These are phyloP conservation scores for Mesorhabditis belari DNA, from an alignment of 2,888 invertebrate genomes.

Conservation along the genomic window DNA sequence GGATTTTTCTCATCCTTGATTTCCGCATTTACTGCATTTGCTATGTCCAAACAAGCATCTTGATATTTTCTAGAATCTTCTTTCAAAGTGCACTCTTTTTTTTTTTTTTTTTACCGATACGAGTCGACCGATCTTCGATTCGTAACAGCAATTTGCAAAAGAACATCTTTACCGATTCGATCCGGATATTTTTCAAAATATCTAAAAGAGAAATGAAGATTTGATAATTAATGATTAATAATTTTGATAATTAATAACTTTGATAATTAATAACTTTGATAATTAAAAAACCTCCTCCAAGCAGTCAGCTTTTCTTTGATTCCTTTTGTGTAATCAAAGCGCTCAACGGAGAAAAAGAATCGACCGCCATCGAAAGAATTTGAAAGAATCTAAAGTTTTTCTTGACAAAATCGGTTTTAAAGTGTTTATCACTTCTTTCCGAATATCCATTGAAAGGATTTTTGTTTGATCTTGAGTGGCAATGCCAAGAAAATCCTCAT, in stretches of 20 bases:
- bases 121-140: conserved; percentile 42
- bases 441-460: conserved; percentile 26
- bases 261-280: background rate
- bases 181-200: conserved; percentile 35
- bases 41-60: conserved; percentile 35
- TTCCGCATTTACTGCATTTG: conserved; percentile 27
- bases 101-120: conserved; percentile 10
- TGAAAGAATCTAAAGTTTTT: conserved; percentile 17
- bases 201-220: conserved; percentile 6
- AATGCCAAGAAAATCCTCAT: conserved; percentile 39
- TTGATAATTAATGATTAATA: background rate
- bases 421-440: conserved; percentile 13
- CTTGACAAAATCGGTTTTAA: background rate
- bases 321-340: conserved; percentile 49
- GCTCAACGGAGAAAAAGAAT: conserved; percentile 44
- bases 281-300: conserved; percentile 13
- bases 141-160: conserved; percentile 40
- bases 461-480: conserved; percentile 27
- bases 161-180: conserved; percentile 34
- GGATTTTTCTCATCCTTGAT: conserved; percentile 26
- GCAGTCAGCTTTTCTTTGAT: conserved; percentile 35
- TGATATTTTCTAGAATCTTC: conserved; percentile 22
- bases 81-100: conserved; percentile 1
- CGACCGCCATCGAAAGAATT: conserved; percentile 23
- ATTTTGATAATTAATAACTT: no score